phyloP scores from a whole-genome alignment of 2,888 invertebrate genomes.

The Mechanitis mazaeus region DNA sequence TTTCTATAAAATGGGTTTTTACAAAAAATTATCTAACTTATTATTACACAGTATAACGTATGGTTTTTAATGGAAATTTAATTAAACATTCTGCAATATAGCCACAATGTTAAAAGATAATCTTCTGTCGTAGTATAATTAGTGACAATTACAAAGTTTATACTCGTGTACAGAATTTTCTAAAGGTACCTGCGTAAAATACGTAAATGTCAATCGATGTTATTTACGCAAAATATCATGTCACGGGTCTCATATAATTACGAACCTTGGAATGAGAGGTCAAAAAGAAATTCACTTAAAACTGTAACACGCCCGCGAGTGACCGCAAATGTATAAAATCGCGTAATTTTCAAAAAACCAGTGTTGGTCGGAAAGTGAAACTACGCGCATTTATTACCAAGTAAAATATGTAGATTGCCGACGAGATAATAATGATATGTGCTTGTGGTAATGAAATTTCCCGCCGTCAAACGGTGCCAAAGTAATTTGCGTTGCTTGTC shows the following conservation, averaged over 20 bases:
- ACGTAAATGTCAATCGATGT: constrained; percentile 64
- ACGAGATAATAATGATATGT: constrained; percentile 77
- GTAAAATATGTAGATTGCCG: constrained; percentile 76
- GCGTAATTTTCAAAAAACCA: constrained; percentile 75
- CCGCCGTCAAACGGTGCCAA: constrained; percentile 77
- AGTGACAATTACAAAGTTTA: constrained; percentile 12
- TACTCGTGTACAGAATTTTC: constrained; percentile 13
- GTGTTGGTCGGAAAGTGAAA: constrained; percentile 71
- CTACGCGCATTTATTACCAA: constrained; percentile 73
- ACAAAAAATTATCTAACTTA: too few relatives aligned
- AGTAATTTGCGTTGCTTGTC: constrained; percentile 76
- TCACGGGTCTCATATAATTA: constrained; percentile 60
- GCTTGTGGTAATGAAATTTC: constrained; percentile 77
- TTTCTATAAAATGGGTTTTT: too few relatives aligned
- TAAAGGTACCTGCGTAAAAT: constrained; percentile 28
- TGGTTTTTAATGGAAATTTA: too few relatives aligned
- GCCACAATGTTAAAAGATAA: background rate
- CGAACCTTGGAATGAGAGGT: constrained; percentile 72
- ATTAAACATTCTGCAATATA: background rate
- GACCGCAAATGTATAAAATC: constrained; percentile 63
- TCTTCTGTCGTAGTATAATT: constrained; percentile 1
- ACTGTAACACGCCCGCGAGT: constrained; percentile 71
- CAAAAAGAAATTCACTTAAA: constrained; percentile 76
- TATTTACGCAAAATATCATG: constrained; percentile 67
- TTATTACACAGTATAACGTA: too few relatives aligned